A percentile compares a stretch with the other conserved stretches of the same genome.
Evolutionary conservation across 1,140 invertebrate species (phyloP).

Genomic region (Scaptomyza graminum): DNA sequence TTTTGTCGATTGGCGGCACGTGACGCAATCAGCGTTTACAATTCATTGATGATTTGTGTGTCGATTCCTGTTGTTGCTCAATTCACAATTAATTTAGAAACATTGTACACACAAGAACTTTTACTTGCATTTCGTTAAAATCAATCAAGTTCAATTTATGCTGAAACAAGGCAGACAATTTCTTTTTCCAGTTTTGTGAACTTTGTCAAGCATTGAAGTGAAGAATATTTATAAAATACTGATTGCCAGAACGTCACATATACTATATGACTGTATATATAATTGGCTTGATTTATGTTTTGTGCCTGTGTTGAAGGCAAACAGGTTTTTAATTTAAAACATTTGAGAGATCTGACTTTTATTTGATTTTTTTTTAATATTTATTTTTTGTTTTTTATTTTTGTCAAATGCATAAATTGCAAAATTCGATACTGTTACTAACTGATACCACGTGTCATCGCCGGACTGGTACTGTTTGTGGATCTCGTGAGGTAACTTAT

Average conservation of each 20-base stretch:
- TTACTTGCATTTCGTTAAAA: constrained; percentile 68
- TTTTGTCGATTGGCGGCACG: constrained; percentile 25
- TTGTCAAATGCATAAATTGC: constrained; percentile 14
- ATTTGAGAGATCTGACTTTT: constrained; percentile 25
- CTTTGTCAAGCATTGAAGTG: constrained; percentile 48
- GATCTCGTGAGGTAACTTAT: no score
- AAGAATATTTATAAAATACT: constrained; percentile 8
- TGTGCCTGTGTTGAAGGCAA: constrained; percentile 14
- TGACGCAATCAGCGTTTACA: constrained; percentile 49
- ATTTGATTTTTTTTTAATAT: constrained; percentile 9
- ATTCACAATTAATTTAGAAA: constrained; percentile 64
- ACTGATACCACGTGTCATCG: constrained; percentile 29
- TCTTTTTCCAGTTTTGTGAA: constrained; percentile 78
- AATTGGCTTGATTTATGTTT: constrained; percentile 54
- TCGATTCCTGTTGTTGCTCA: constrained; percentile 9
- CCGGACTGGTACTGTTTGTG: constrained; percentile 13
- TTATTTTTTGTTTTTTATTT: constrained; percentile 15
- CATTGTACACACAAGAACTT: constrained; percentile 21
- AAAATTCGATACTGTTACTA: constrained; percentile 1
- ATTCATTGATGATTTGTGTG: constrained; percentile 45
- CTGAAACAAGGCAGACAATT: constrained; percentile 46
- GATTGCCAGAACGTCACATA: constrained; percentile 13
- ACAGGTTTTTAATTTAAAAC: constrained; percentile 69
- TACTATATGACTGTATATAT: constrained; percentile 17
- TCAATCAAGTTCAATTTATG: constrained; percentile 77